phyloP scores from a whole-genome alignment of 23 tunicate species.

The Phallusia fumigata region DNA sequence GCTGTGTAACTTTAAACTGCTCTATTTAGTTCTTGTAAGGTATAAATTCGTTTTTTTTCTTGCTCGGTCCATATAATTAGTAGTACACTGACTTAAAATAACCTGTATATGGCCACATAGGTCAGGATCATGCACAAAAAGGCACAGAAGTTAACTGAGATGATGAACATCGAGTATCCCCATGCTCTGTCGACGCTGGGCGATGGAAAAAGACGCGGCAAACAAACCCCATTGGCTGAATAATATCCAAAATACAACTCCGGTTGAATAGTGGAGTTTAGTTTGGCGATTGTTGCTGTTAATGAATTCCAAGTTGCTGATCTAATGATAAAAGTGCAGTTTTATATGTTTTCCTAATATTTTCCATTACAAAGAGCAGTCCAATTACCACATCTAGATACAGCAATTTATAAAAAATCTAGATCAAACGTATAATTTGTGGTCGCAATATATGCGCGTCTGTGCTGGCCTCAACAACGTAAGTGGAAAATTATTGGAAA shows the following conservation, averaged over 20 bases:
- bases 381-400: no score
- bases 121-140: conserved; percentile 55
- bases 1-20: no score
- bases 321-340: not conserved
- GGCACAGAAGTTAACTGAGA: conserved; percentile 50
- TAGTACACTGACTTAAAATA: conserved; percentile 6
- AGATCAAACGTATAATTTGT: no score
- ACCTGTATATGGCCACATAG: conserved; percentile 59
- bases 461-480: no score
- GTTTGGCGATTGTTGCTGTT: not conserved
- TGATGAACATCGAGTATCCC: conserved; percentile 69
- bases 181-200: conserved; percentile 48
- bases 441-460: no score
- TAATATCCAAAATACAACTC: conserved; percentile 65
- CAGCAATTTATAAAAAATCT: no score
- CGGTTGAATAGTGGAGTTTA: conserved; percentile 21
- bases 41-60: no score
- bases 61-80: no score
- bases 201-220: conserved; percentile 70
- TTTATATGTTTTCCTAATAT: not conserved
- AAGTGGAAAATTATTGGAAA: no score
- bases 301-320: conserved; percentile 24
- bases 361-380: not conserved
- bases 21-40: no score
- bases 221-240: conserved; percentile 86